phyloP scores from a whole-genome alignment of 2,113 vertebrate species.

The Paedocypris sp. region DNA sequence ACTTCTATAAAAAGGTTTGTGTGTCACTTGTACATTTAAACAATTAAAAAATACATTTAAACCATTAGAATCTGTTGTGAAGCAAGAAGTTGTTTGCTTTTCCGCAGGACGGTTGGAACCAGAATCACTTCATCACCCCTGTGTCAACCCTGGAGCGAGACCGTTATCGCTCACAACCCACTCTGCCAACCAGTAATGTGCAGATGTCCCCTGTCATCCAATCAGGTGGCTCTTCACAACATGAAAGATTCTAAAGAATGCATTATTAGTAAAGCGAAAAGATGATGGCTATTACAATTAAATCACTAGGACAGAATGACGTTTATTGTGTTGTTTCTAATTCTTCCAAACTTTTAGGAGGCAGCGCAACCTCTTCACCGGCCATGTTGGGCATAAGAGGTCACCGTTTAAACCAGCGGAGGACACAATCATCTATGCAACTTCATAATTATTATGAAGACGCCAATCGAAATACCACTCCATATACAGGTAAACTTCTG shows the following conservation, averaged over 20 bases:
- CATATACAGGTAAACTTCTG: constrained; percentile 70
- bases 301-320: too few species aligned
- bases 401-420: constrained; percentile 80
- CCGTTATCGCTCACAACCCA: constrained; percentile 91
- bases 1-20: constrained; percentile 93
- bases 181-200: constrained; percentile 82
- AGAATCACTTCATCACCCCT: constrained; percentile 94
- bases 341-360: constrained; percentile 63
- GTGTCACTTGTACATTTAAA: too few species aligned
- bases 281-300: not conserved
- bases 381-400: constrained; percentile 87
- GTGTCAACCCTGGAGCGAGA: constrained; percentile 91
- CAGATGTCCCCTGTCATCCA: constrained; percentile 93
- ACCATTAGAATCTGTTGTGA: not conserved
- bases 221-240: constrained; percentile 67
- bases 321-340: not conserved
- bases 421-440: constrained; percentile 90
- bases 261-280: not conserved
- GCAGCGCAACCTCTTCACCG: constrained; percentile 91
- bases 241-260: not conserved
- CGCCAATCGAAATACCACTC: constrained; percentile 73
- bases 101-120: constrained; percentile 91
- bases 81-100: not conserved
- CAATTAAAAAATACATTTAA: too few species aligned
- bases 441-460: constrained; percentile 88